These are phyloP conservation scores for Hydropsyche betteni DNA, from an alignment of 2,888 invertebrate species.

Conservation along the genomic window DNA sequence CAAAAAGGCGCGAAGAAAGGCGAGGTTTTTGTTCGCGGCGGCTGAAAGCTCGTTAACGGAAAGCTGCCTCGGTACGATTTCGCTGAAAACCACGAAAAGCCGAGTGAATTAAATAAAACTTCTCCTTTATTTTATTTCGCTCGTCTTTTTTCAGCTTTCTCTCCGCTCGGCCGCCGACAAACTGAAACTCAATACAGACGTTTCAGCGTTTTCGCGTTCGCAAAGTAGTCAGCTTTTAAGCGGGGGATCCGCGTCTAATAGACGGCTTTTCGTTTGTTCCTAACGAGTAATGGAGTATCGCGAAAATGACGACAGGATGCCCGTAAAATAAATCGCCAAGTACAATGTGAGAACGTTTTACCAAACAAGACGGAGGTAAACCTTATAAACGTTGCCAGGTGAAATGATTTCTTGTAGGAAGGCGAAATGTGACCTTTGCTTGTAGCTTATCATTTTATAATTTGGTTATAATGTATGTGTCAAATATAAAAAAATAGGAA, in stretches of 20 bases:
- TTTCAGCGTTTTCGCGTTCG: constrained; percentile 27
- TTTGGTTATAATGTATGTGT: no score
- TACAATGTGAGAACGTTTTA: no score
- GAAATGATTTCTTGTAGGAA: no score
- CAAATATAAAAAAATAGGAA: no score
- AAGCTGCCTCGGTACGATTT: constrained; percentile 13
- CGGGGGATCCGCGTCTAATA: constrained; percentile 6
- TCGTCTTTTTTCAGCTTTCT: constrained; percentile 7
- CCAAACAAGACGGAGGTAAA: no score
- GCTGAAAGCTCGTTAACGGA: constrained; percentile 38
- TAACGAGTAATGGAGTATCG: no score
- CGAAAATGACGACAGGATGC: no score
- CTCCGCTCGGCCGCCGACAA: background rate
- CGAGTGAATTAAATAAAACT: constrained; percentile 31
- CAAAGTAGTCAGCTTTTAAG: constrained; percentile 23
- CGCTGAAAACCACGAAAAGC: constrained; percentile 31
- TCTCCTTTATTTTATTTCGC: constrained; percentile 14
- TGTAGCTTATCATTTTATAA: no score
- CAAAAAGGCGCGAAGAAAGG: constrained; percentile 32
- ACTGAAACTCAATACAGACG: constrained; percentile 31
- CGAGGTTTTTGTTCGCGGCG: constrained; percentile 7
- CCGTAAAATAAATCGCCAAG: no score
- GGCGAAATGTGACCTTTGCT: no score
- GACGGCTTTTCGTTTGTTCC: constrained; percentile 10
- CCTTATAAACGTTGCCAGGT: no score